Conservation (phyloP, 2,888 invertebrate genomes). For the Leptopilina syphax region DNA sequence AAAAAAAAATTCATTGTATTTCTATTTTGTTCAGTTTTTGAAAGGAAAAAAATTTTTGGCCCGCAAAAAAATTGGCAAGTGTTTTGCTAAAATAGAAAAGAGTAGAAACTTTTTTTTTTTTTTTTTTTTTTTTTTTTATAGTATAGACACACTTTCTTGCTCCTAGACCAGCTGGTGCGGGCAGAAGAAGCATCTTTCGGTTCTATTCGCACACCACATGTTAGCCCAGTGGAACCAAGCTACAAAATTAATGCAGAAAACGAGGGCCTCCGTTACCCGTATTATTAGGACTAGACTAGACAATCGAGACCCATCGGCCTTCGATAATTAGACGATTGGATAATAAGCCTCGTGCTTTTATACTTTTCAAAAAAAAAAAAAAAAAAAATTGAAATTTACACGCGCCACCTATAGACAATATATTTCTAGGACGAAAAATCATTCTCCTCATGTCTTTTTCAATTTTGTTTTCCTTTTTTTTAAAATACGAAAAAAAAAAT, state of each 20-base stretch:
- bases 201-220: slow-evolving; percentile 76
- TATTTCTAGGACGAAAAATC: no score
- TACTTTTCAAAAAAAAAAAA: not conserved
- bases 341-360: slow-evolving; percentile 54
- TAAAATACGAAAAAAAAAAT: no score
- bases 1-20: no score
- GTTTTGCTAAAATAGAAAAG: slow-evolving; percentile 17
- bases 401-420: no score
- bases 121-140: not conserved
- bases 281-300: slow-evolving; percentile 65
- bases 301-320: slow-evolving; percentile 63
- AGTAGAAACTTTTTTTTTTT: slow-evolving; percentile 49
- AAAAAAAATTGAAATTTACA: no score
- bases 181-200: slow-evolving; percentile 56
- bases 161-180: slow-evolving; percentile 75
- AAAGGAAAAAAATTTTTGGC: not conserved
- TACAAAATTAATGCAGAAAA: slow-evolving; percentile 72
- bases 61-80: not conserved
- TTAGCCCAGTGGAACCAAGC: slow-evolving; percentile 63
- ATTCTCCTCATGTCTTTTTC: no score
- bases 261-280: slow-evolving; percentile 56
- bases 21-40: no score
- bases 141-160: slow-evolving; percentile 58
- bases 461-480: no score
- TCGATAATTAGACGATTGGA: slow-evolving; percentile 68